Evolutionary conservation across 2,888 invertebrate genomes (phyloP).

Genomic region (Cataglyphis livida): DNA sequence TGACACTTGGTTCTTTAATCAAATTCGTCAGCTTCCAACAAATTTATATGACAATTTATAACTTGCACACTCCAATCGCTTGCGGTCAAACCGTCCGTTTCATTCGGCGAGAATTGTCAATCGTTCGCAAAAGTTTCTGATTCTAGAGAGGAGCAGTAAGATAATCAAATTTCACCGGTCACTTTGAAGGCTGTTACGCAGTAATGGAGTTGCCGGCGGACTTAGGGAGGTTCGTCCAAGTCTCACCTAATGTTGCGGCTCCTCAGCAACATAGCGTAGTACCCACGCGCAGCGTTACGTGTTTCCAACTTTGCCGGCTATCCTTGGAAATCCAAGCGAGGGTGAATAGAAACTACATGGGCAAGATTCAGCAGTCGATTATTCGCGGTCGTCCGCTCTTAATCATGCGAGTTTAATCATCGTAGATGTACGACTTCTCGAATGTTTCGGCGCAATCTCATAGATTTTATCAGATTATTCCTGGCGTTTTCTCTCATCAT

Average conservation of each 20-base stretch:
- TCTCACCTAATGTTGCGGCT: slow-evolving; percentile 35
- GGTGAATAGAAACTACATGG: slow-evolving; percentile 6
- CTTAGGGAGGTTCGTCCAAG: slow-evolving; percentile 29
- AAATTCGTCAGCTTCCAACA: not conserved
- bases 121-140: slow-evolving; percentile 34
- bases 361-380: not conserved
- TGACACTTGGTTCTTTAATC: slow-evolving; percentile 1
- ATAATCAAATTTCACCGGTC: slow-evolving; percentile 48
- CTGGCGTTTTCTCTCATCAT: not conserved
- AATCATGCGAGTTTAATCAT: slow-evolving; percentile 26
- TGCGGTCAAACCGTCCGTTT: slow-evolving; percentile 24
- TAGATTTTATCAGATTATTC: slow-evolving; percentile 18
- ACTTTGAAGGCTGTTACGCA: slow-evolving; percentile 46
- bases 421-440: slow-evolving; percentile 1
- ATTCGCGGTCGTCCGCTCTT: slow-evolving; percentile 26
- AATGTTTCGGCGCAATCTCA: slow-evolving; percentile 5
- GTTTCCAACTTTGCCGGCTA: slow-evolving; percentile 52
- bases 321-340: slow-evolving; percentile 29
- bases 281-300: slow-evolving; percentile 1
- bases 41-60: slow-evolving; percentile 34
- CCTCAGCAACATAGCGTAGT: not conserved
- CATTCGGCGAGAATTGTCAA: slow-evolving; percentile 22
- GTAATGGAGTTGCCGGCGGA: slow-evolving; percentile 47
- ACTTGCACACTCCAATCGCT: not conserved
- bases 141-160: slow-evolving; percentile 23